Conservation (phyloP, 1,140 invertebrate species). For the Drosophila teissieri region DNA sequence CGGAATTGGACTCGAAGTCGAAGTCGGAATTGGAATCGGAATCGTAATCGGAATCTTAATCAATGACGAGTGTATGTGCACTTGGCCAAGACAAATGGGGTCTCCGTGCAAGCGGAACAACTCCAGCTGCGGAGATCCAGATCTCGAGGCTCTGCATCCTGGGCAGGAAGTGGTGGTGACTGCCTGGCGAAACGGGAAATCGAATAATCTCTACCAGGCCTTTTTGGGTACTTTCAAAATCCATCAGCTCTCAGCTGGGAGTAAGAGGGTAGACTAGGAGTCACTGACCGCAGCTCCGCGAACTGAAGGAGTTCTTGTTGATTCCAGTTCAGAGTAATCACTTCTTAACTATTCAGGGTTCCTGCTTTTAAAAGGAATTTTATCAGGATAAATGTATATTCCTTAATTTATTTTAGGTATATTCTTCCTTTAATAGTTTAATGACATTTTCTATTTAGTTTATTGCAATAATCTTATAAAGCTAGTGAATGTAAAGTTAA, state of each 20-base stretch:
- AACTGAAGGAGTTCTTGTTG: background rate
- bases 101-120: slow-evolving; percentile 19
- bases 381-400: too few relatives aligned
- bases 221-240: slow-evolving; percentile 18
- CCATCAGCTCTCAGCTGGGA: slow-evolving; percentile 2
- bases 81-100: slow-evolving; percentile 15
- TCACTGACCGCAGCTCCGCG: slow-evolving; percentile 7
- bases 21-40: background rate
- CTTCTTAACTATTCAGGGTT: too few relatives aligned
- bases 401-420: too few relatives aligned
- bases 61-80: slow-evolving; percentile 1
- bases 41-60: slow-evolving; percentile 15
- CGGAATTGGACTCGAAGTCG: slow-evolving; percentile 1
- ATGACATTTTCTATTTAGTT: too few relatives aligned
- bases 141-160: slow-evolving; percentile 15
- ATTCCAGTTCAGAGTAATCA: background rate
- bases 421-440: too few relatives aligned
- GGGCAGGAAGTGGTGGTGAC: slow-evolving; percentile 32
- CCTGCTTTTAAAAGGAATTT: too few relatives aligned
- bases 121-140: background rate
- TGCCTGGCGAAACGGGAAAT: slow-evolving; percentile 19
- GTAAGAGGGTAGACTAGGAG: slow-evolving; percentile 5
- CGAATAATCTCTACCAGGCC: background rate
- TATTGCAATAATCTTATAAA: too few relatives aligned
- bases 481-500: too few relatives aligned